Percentiles rank a stretch among this genome's conserved stretches.
Conservation (phyloP, 2,797 vertebrate species). For the Nannoperca australis region DNA sequence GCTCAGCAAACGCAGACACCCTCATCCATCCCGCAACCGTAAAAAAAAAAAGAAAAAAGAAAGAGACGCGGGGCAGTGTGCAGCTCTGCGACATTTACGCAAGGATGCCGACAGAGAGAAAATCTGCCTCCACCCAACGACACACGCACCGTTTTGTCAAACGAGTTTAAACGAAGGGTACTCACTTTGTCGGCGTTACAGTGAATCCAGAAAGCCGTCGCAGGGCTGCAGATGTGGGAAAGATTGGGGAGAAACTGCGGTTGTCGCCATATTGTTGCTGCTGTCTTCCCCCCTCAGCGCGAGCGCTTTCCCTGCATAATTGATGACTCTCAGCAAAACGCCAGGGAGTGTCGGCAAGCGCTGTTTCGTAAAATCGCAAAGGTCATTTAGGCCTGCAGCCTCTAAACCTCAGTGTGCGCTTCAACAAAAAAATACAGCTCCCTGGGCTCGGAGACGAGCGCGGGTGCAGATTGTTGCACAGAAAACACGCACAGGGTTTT, state of each 20-base stretch:
- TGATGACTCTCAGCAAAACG: conserved; percentile 90
- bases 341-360: conserved; percentile 86
- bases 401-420: conserved; percentile 21
- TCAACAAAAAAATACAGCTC: conserved; percentile 1
- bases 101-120: conserved; percentile 61
- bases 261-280: conserved; percentile 98
- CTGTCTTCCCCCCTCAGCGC: conserved; percentile 87
- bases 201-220: conserved; percentile 86
- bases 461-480: conserved; percentile 26
- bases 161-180: conserved; percentile 55
- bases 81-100: conserved; percentile 89
- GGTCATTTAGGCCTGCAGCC: conserved; percentile 73
- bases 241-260: conserved; percentile 93
- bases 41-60: conserved; percentile 32
- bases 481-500: conserved; percentile 34
- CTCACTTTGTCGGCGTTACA: conserved; percentile 87
- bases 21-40: conserved; percentile 57
- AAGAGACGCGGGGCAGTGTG: conserved; percentile 67
- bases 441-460: conserved; percentile 13
- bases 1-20: conserved; percentile 61
- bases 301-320: conserved; percentile 90
- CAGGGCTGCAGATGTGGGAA: conserved; percentile 92
- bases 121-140: conserved; percentile 39
- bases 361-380: conserved; percentile 66
- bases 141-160: conserved; percentile 22